These are phyloP conservation scores for Latrodectus hesperus DNA, from an alignment of 2,888 invertebrate genomes.

Conservation along the genomic window DNA sequence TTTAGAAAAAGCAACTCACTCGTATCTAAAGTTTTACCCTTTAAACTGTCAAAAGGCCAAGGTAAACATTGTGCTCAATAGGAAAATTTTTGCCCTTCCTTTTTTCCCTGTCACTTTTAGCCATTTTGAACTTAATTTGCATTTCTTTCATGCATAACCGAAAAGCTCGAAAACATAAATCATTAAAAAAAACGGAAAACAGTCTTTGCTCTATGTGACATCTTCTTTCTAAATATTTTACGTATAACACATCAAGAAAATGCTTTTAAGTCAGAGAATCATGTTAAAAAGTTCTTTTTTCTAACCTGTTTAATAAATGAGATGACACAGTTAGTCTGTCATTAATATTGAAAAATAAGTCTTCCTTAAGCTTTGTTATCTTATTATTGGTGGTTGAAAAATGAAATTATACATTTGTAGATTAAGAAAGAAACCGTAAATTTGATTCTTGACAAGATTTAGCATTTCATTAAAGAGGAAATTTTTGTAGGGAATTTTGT, in stretches of 20 bases:
- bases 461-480: no score
- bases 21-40: conserved; percentile 21
- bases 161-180: conserved; percentile 45
- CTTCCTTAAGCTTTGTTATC: not conserved
- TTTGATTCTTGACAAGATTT: no score
- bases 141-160: conserved; percentile 50
- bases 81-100: conserved; percentile 15
- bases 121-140: conserved; percentile 61
- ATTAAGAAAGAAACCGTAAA: no score
- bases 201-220: conserved; percentile 48
- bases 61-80: conserved; percentile 43
- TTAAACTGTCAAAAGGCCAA: conserved; percentile 43
- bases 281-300: not conserved
- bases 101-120: conserved; percentile 30
- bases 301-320: conserved; percentile 32
- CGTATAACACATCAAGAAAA: not conserved
- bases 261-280: not conserved
- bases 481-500: no score
- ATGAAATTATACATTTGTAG: no score
- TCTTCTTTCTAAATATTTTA: not conserved
- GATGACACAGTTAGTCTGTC: conserved; percentile 46
- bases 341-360: conserved; percentile 31
- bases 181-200: conserved; percentile 48
- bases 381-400: no score
- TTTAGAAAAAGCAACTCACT: conserved; percentile 12